phyloP scores from a whole-genome alignment of 2,797 vertebrate species.

The Artibeus jamaicensis region DNA sequence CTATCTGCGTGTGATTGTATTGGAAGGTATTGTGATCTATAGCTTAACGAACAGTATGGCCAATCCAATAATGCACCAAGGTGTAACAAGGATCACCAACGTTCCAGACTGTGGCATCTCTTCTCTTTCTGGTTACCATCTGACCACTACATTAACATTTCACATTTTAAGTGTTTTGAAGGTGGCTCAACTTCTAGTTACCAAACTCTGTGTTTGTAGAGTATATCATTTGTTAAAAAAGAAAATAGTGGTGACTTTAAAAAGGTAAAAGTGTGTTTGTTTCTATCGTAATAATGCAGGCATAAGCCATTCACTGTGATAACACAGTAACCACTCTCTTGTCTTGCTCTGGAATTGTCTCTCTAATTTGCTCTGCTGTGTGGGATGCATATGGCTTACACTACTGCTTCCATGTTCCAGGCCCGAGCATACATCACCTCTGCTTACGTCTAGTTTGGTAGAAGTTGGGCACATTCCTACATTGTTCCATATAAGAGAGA shows the following conservation, averaged over 20 bases:
- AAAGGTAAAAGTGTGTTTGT: neutral
- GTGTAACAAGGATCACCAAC: neutral
- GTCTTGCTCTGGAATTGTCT: too few relatives aligned
- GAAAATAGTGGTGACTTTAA: neutral
- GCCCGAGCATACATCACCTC: neutral
- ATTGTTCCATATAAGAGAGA: neutral
- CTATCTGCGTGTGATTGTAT: neutral
- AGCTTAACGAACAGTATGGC: neutral
- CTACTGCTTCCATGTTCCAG: neutral
- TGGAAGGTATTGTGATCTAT: neutral
- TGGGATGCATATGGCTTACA: accelerated
- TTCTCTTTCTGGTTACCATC: neutral
- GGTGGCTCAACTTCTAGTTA: neutral
- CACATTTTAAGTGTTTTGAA: neutral
- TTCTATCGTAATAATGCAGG: neutral
- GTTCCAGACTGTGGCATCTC: neutral
- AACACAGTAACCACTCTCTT: neutral
- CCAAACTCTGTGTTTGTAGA: neutral
- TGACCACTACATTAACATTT: neutral
- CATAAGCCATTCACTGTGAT: neutral
- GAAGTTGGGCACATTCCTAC: neutral
- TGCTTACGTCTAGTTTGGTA: neutral
- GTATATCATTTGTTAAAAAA: neutral
- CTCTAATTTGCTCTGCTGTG: neutral
- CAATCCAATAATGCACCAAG: neutral